A percentile compares a stretch with the other conserved stretches of the same genome.
Conservation (phyloP, 2,797 vertebrate species). For the Paramormyrops hopkinsi region DNA sequence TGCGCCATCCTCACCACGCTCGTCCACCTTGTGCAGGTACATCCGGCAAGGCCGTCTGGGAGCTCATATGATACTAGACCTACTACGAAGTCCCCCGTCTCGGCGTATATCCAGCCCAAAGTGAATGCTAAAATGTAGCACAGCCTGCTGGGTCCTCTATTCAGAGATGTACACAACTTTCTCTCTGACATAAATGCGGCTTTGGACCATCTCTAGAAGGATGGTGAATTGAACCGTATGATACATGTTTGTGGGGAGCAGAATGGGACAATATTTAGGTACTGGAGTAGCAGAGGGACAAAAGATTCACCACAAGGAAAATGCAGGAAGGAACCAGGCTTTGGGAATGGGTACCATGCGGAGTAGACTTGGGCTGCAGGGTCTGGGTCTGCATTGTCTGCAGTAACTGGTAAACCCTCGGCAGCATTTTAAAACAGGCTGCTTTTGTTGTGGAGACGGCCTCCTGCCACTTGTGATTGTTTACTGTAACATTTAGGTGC, state of each 20-base stretch:
- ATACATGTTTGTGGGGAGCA: background rate
- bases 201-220: background rate
- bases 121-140: background rate
- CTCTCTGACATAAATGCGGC: background rate
- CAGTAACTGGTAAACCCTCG: background rate
- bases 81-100: background rate
- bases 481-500: background rate
- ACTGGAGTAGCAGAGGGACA: background rate
- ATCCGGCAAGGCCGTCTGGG: background rate
- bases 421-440: background rate
- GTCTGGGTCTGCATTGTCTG: background rate
- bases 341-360: background rate
- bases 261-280: background rate
- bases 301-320: background rate
- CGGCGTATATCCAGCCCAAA: background rate
- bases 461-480: background rate
- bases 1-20: slow-evolving; percentile 94
- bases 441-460: background rate
- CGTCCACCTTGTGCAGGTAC: slow-evolving; percentile 88
- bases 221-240: background rate
- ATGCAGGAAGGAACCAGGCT: background rate
- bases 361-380: background rate
- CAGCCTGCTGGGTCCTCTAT: background rate
- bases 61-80: background rate
- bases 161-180: background rate